phyloP scores from a whole-genome alignment of 2,797 vertebrate genomes.

The Cossypha heuglini region DNA sequence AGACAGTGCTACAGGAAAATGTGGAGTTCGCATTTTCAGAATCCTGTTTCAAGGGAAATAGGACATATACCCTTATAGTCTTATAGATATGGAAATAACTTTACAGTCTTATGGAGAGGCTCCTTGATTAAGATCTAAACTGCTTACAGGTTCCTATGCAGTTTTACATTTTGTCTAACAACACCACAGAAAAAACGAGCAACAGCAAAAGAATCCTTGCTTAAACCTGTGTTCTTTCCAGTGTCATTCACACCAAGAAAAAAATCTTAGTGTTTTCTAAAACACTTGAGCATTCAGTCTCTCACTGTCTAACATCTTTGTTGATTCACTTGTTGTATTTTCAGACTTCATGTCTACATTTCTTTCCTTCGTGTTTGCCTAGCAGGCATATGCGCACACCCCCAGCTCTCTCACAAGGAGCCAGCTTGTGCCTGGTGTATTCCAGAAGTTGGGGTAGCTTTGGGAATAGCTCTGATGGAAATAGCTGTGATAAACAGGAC shows the following conservation, averaged over 20 bases:
- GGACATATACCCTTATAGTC: background rate
- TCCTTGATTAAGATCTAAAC: background rate
- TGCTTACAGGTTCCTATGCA: background rate
- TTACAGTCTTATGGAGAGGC: background rate
- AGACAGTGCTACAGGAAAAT: background rate
- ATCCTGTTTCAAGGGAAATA: background rate
- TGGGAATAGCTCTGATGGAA: background rate
- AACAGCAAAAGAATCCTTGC: background rate
- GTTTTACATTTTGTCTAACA: background rate
- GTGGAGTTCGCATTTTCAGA: background rate
- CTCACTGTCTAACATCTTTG: background rate
- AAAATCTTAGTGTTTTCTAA: background rate
- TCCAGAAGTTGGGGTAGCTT: background rate
- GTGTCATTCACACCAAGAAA: background rate
- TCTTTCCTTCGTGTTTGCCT: background rate
- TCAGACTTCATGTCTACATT: background rate
- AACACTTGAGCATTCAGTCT: background rate
- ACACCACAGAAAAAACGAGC: background rate
- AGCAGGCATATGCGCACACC: background rate
- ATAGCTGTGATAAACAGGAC: background rate
- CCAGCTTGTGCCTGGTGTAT: background rate
- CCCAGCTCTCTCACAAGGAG: background rate
- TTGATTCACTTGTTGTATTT: background rate
- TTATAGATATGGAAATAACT: background rate
- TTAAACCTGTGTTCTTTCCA: background rate